Evolutionary conservation across 2,797 vertebrate species (phyloP).

Genomic region (Molossus alvarezi): DNA sequence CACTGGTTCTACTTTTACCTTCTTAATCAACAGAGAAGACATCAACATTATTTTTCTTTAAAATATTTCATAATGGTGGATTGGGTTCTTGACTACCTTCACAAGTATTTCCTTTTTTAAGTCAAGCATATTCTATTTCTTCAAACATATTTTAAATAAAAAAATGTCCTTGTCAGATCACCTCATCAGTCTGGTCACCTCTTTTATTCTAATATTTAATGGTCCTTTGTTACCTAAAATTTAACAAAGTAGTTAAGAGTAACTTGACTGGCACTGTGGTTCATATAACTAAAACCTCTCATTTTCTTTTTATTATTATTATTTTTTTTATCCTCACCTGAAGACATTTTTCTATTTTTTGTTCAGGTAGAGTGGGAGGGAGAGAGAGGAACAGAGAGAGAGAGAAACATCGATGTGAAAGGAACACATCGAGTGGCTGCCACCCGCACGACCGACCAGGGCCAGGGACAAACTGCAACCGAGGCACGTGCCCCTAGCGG

Average conservation of each 20-base stretch:
- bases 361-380: too few species aligned
- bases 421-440: too few species aligned
- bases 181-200: not conserved
- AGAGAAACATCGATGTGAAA: too few species aligned
- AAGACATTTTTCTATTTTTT: too few species aligned
- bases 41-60: constrained; percentile 13
- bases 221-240: not conserved
- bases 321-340: too few species aligned
- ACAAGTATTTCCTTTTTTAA: not conserved
- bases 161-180: not conserved
- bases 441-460: too few species aligned
- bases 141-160: not conserved
- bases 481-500: too few species aligned
- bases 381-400: too few species aligned
- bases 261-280: not conserved
- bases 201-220: not conserved
- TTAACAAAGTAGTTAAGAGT: not conserved
- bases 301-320: constrained; percentile 60
- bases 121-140: not conserved
- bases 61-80: not conserved
- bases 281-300: not conserved
- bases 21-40: not conserved
- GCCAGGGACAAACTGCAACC: too few species aligned
- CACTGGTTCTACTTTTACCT: not conserved
- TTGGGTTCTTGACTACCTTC: not conserved